Evolutionary conservation across 2,888 invertebrate species (phyloP), one percentile per base, ranked within the genome.

Genomic region (Diarsia dahlii): DNA sequence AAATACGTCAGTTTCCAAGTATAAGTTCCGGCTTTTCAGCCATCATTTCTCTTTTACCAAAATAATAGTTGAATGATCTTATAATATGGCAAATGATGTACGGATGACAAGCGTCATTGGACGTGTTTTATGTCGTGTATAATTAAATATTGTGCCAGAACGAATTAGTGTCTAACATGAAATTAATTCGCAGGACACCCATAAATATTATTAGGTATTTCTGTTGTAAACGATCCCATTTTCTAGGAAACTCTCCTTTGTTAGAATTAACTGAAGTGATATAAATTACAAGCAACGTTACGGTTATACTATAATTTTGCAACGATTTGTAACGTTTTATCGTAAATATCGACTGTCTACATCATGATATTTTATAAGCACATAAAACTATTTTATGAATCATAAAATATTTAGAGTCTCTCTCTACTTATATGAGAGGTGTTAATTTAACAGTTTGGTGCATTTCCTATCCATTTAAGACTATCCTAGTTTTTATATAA

Each of bases 31-130:
- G 45, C 8, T 64, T 74, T 78, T 68, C 52, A 72, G 82, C 78
- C 81, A 82, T 82, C 28, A 66, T 76, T 71, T 78, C 52, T 69
- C 48, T 50, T 84, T 50, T 28, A 74, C 80, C 54, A 12, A 74
- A 74, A 83, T 73, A 50, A 48, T 79, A 83, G 81, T 78, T 78
- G 79, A 81, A 83, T 69, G 79, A 62, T 83, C 80, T 62, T 68
- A 46, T 45, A 63, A 34, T 58, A 64, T 13, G 60, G 39, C 6
- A 65, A 69, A 23, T 68, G 58, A 65, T 73, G 46, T 68, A 63
- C 56, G 52, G 23, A 54, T 63, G 74, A 18, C 65, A 68, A 69
- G 23, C 56, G 46, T 77, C 67, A 70, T 23, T 75, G 28, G 54
- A 58, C 3, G 45, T 74, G 46, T 74, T 76, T 68, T 63, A 71